phyloP scores from a whole-genome alignment of 2,888 invertebrate genomes.

The Euphydryas editha region DNA sequence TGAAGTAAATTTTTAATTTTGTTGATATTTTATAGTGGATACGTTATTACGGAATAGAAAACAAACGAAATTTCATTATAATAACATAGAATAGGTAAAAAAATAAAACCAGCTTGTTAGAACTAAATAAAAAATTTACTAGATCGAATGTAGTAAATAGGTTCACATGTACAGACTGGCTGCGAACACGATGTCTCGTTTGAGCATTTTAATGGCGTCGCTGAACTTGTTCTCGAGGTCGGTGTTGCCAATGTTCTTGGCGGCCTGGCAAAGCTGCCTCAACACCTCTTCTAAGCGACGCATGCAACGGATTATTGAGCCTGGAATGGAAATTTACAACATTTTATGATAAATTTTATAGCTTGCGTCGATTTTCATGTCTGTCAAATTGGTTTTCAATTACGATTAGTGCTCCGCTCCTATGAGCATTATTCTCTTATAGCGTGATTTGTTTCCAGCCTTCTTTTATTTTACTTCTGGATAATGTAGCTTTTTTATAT shows the following conservation, averaged over 20 bases:
- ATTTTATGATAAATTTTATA: neutral
- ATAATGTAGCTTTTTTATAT: no score
- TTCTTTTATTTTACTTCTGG: no score
- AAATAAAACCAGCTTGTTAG: slow-evolving; percentile 1
- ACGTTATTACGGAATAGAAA: no score
- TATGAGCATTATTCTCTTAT: no score
- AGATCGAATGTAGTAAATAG: slow-evolving; percentile 3
- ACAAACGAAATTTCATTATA: no score
- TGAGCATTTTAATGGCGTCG: slow-evolving; percentile 94
- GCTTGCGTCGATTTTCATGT: no score
- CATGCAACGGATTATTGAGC: slow-evolving; percentile 92
- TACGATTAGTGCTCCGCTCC: no score
- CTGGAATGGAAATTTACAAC: slow-evolving; percentile 47
- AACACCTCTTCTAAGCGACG: slow-evolving; percentile 97
- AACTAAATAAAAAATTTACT: slow-evolving; percentile 13
- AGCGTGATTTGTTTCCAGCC: no score
- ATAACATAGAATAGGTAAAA: no score
- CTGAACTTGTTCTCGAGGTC: slow-evolving; percentile 98
- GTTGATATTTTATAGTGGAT: no score
- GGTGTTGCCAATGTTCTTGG: slow-evolving; percentile 98
- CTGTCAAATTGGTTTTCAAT: no score
- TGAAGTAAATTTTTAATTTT: no score
- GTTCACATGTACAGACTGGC: slow-evolving; percentile 93
- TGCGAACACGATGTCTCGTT: slow-evolving; percentile 99
- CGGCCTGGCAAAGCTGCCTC: slow-evolving; percentile 97